Evolutionary conservation across 30 jellyfish, hydroid and myxozoan species (phyloP).

Genomic region (Hydractinia symbiolongicarpus): DNA sequence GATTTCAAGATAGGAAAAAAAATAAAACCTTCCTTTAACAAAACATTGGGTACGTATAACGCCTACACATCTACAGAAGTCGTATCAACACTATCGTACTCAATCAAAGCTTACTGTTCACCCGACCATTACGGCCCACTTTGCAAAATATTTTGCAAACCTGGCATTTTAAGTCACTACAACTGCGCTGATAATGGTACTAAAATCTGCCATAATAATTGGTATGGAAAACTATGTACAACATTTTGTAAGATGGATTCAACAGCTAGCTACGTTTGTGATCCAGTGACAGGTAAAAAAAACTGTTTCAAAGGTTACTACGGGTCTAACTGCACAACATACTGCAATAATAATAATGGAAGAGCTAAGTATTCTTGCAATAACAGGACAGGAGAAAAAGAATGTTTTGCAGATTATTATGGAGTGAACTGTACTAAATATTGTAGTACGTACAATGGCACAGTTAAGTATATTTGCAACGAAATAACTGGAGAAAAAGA

Average conservation of each 20-base stretch:
- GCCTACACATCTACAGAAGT: too few species aligned
- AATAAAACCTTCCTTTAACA: too few species aligned
- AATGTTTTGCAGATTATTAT: not conserved
- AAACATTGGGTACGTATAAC: too few species aligned
- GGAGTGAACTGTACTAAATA: not conserved
- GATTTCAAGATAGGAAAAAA: too few species aligned
- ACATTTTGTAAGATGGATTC: not conserved
- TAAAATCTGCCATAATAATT: not conserved
- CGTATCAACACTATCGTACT: too few species aligned
- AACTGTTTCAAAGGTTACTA: not conserved
- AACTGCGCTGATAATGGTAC: not conserved
- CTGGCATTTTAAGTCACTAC: not conserved
- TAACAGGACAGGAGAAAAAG: not conserved
- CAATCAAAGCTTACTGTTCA: too few species aligned
- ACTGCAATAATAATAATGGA: not conserved
- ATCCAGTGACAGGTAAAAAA: not conserved
- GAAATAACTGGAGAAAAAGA: not conserved
- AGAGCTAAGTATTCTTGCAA: not conserved
- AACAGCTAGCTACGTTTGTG: not conserved
- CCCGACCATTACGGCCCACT: too few species aligned
- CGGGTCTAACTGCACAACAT: not conserved
- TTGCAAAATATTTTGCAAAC: too few species aligned
- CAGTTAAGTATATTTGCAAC: not conserved
- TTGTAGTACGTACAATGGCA: not conserved
- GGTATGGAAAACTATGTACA: not conserved